Evolutionary conservation across 2,888 invertebrate genomes (phyloP).

Genomic region (Torymus texanus): DNA sequence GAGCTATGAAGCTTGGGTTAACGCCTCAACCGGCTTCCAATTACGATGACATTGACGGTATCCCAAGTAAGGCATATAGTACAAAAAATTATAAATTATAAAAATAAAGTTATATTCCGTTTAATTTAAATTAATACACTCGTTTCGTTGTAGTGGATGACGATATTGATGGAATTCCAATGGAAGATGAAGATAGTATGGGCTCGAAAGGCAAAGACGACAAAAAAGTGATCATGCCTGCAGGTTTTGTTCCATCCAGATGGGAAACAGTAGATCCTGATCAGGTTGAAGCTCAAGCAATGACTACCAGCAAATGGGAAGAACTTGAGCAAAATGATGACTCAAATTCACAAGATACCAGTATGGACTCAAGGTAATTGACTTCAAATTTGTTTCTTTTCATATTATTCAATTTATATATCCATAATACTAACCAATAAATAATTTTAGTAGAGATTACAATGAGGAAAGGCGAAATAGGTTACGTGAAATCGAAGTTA

Average conservation of each 20-base stretch:
- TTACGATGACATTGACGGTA: conserved; percentile 83
- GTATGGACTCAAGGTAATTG: conserved; percentile 73
- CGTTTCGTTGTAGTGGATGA: conserved; percentile 79
- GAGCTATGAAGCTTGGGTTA: conserved; percentile 78
- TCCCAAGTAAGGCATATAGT: conserved; percentile 76
- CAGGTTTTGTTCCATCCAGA: conserved; percentile 91
- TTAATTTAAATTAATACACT: background rate
- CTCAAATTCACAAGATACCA: conserved; percentile 74
- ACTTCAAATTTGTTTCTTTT: no score
- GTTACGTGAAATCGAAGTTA: conserved; percentile 94
- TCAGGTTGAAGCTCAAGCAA: conserved; percentile 86
- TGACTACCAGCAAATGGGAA: conserved; percentile 94
- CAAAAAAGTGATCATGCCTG: conserved; percentile 76
- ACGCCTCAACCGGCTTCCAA: conserved; percentile 72
- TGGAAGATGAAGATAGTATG: conserved; percentile 72
- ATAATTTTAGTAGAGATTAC: conserved; percentile 75
- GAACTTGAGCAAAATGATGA: conserved; percentile 79
- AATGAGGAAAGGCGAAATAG: conserved; percentile 84
- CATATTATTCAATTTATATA: background rate
- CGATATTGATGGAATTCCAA: conserved; percentile 85
- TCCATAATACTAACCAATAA: background rate
- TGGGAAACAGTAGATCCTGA: conserved; percentile 98
- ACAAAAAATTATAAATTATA: background rate
- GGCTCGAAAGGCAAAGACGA: conserved; percentile 67
- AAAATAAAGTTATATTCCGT: background rate